Conservation (phyloP, 1,140 invertebrate species). For the Mizuhopecten yessoensis region DNA sequence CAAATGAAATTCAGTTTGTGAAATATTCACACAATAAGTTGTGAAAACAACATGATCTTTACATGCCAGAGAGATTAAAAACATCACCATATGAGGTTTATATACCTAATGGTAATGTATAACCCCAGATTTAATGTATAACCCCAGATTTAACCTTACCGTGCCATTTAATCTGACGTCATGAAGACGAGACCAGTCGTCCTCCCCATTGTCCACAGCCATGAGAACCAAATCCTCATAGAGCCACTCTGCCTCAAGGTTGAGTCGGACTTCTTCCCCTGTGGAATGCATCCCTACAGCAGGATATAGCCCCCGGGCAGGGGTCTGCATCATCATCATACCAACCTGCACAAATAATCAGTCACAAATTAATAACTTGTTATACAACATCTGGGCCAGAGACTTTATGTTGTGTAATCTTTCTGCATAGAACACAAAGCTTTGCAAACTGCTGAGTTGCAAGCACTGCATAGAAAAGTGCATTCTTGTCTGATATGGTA, state of each 20-base stretch:
- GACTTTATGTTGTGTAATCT: not conserved
- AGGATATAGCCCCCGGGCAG: conserved; percentile 82
- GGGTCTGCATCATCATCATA: conserved; percentile 73
- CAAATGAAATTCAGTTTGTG: no score
- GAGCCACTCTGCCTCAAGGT: conserved; percentile 82
- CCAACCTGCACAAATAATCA: conserved; percentile 77
- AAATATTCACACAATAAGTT: no score
- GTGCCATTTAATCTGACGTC: conserved; percentile 85
- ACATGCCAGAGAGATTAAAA: no score
- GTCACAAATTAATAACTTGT: not conserved
- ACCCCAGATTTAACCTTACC: conserved; percentile 80
- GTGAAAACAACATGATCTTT: no score
- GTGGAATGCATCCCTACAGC: conserved; percentile 83
- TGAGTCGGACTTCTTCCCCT: conserved; percentile 83
- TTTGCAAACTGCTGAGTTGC: no score
- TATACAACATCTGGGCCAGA: no score
- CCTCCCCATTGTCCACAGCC: conserved; percentile 86
- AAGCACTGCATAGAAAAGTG: no score
- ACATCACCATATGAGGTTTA: not conserved
- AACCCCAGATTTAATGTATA: no score
- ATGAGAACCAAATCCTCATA: conserved; percentile 84
- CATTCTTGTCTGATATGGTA: no score
- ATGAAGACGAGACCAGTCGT: conserved; percentile 86
- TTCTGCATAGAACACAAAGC: no score
- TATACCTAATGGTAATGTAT: no score